Percentiles rank a stretch among this genome's conserved stretches.
Conservation (phyloP, 1,140 invertebrate species). For the Panulirus ornatus region DNA sequence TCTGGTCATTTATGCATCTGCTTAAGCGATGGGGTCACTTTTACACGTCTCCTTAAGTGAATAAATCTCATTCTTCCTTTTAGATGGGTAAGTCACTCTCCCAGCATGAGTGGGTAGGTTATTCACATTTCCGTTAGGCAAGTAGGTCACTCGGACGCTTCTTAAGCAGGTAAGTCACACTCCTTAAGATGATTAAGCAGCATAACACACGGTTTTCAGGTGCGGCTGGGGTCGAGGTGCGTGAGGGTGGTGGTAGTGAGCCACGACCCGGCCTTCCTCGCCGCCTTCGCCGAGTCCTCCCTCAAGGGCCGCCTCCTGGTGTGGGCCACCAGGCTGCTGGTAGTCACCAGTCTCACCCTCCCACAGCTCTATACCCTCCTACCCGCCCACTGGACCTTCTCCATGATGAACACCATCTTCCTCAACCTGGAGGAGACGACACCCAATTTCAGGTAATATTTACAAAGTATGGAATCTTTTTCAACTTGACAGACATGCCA, state of each 20-base stretch:
- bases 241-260: constrained; percentile 27
- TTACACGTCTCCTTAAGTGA: too few species aligned
- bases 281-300: constrained; percentile 39
- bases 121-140: too few species aligned
- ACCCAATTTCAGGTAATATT: neutral
- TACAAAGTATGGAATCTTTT: neutral
- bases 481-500: too few species aligned
- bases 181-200: too few species aligned
- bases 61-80: too few species aligned
- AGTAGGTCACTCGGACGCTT: too few species aligned
- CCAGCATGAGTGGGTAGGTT: too few species aligned
- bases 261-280: constrained; percentile 24
- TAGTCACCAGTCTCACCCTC: constrained; percentile 3
- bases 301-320: constrained; percentile 30
- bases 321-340: constrained; percentile 41
- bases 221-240: constrained; percentile 8
- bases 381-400: constrained; percentile 34
- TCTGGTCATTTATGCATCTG: too few species aligned
- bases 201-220: too few species aligned
- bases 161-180: too few species aligned
- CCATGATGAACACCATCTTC: constrained; percentile 45
- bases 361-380: neutral
- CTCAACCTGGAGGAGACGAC: neutral
- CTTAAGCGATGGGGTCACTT: too few species aligned
- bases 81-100: too few species aligned